Evolutionary conservation across 2,888 invertebrate genomes (phyloP).

Genomic region (Eupithecia abbreviata): DNA sequence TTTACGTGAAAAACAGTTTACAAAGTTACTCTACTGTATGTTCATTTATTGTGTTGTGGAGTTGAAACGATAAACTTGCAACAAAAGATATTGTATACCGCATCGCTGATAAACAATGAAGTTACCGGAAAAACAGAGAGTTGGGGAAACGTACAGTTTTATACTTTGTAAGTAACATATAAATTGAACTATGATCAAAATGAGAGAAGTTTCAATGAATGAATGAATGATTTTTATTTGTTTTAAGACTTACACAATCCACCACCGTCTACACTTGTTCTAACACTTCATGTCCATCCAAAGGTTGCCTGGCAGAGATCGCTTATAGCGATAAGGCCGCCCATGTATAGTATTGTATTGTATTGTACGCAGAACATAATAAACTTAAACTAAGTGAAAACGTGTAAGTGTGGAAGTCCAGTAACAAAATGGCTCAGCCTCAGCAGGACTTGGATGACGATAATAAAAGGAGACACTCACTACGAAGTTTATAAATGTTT

Average conservation of each 20-base stretch:
- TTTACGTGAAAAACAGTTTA: background rate
- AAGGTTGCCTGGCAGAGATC: no score
- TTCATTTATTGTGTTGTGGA: constrained; percentile 10
- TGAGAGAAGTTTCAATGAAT: background rate
- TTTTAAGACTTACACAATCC: no score
- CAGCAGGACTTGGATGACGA: no score
- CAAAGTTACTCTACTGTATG: background rate
- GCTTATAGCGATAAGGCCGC: no score
- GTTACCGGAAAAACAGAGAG: constrained; percentile 47
- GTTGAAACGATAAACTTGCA: constrained; percentile 28
- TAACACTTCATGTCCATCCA: no score
- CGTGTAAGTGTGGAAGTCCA: no score
- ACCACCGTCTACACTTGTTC: no score
- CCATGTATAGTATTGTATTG: no score
- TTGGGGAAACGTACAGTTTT: constrained; percentile 25
- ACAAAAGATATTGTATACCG: constrained; percentile 31
- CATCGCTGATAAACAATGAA: constrained; percentile 41
- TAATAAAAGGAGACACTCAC: background rate
- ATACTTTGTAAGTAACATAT: constrained; percentile 15
- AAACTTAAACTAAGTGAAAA: no score
- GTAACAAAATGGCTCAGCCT: no score
- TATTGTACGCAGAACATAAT: no score
- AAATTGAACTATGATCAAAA: background rate
- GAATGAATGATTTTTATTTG: no score
- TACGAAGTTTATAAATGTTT: background rate